A percentile compares a stretch with the other conserved stretches of the same genome.
Evolutionary conservation across 1,140 invertebrate genomes (phyloP).

Genomic region (Drosophila virilis): DNA sequence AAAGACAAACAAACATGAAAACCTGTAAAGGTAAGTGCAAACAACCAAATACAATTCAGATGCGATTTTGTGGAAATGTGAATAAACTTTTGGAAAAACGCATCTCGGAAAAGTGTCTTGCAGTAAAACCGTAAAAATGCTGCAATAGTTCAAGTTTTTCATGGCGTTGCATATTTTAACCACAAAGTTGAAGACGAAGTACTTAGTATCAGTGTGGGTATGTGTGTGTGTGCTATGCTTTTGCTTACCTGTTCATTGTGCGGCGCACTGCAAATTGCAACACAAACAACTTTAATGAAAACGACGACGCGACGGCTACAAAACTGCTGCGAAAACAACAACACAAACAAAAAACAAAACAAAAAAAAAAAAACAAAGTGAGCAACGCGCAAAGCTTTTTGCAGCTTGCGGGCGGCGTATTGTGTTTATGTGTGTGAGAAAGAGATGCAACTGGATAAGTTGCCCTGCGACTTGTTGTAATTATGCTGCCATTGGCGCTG

Average conservation of each 20-base stretch:
- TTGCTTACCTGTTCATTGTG: conserved; percentile 80
- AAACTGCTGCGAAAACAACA: conserved; percentile 41
- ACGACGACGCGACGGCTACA: conserved; percentile 54
- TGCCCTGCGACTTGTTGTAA: conserved; percentile 42
- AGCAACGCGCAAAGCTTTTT: conserved; percentile 61
- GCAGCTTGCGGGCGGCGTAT: conserved; percentile 38
- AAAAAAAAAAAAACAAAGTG: conserved; percentile 48
- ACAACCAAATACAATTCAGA: conserved; percentile 35
- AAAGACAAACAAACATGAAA: conserved; percentile 7
- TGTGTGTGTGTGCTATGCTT: conserved; percentile 32
- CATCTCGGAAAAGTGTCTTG: conserved; percentile 45
- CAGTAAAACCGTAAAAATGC: conserved; percentile 47
- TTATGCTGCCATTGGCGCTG: conserved; percentile 68
- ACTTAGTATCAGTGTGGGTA: conserved; percentile 46
- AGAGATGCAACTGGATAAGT: conserved; percentile 30
- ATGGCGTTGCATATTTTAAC: conserved; percentile 72
- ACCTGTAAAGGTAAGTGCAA: conserved; percentile 13
- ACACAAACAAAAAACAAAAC: conserved; percentile 52
- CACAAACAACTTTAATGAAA: conserved; percentile 81
- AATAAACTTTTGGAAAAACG: conserved; percentile 70
- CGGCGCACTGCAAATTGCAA: conserved; percentile 77
- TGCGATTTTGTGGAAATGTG: conserved; percentile 70
- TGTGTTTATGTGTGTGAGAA: conserved; percentile 29
- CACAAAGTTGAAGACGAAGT: conserved; percentile 52
- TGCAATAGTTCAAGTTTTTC: conserved; percentile 81